Evolutionary conservation across 1,140 invertebrate species (phyloP).

Genomic region (Spodoptera litura): DNA sequence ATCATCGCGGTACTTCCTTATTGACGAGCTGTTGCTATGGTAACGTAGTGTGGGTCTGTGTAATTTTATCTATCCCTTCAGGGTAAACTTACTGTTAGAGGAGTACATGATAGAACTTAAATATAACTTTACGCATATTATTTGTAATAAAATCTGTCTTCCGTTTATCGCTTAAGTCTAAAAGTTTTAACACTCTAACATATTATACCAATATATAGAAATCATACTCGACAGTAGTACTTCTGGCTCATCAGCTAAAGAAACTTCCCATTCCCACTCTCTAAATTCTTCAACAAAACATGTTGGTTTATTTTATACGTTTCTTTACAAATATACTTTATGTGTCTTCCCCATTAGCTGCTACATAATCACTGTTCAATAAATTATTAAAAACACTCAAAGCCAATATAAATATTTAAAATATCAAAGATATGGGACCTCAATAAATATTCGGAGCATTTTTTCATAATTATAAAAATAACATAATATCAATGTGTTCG

Average conservation of each 20-base stretch:
- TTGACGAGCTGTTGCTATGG: not conserved
- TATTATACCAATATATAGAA: too few relatives aligned
- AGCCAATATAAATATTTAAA: constrained; percentile 23
- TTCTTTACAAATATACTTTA: constrained; percentile 15
- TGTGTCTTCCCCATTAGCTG: constrained; percentile 14
- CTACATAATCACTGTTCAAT: constrained; percentile 29
- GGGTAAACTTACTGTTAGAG: too few relatives aligned
- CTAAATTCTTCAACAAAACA: too few relatives aligned
- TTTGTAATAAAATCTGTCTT: too few relatives aligned
- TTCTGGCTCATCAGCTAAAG: too few relatives aligned
- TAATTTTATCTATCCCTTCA: too few relatives aligned
- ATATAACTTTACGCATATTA: too few relatives aligned
- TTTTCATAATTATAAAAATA: constrained; percentile 37
- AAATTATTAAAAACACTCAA: constrained; percentile 7
- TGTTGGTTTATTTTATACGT: not conserved
- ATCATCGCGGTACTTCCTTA: not conserved
- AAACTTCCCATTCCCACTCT: too few relatives aligned
- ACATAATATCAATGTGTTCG: constrained; percentile 12
- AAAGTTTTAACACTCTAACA: too few relatives aligned
- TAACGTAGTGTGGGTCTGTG: not conserved
- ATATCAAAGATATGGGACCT: constrained; percentile 6
- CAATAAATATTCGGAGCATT: constrained; percentile 19
- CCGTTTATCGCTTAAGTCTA: too few relatives aligned
- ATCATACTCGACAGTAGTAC: too few relatives aligned
- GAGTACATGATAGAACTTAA: too few relatives aligned